A percentile compares a stretch with the other conserved stretches of the same genome.
phyloP scores from a whole-genome alignment of 2,113 vertebrate genomes.

The Gymnobelideus leadbeateri region DNA sequence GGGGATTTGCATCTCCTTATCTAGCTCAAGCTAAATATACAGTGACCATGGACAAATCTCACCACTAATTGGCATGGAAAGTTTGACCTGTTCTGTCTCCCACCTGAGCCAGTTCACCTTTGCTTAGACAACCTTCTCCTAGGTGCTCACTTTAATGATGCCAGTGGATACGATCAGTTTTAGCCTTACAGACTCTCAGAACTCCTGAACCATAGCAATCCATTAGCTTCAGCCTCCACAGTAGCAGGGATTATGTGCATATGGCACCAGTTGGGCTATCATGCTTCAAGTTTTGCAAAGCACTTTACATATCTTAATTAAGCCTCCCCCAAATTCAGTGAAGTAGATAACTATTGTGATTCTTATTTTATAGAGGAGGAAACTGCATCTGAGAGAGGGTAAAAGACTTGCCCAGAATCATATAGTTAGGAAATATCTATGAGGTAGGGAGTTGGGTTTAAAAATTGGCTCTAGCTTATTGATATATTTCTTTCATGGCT shows the following conservation, averaged over 20 bases:
- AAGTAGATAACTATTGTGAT: neutral
- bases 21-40: neutral
- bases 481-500: conserved; percentile 28
- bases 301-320: neutral
- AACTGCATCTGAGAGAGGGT: neutral
- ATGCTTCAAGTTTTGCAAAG: neutral
- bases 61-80: neutral
- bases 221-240: neutral
- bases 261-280: neutral
- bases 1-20: neutral
- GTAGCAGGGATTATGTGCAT: neutral
- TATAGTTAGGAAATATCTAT: neutral
- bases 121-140: neutral
- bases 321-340: neutral
- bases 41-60: neutral
- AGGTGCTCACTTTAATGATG: neutral
- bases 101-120: neutral
- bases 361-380: neutral
- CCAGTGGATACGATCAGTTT: neutral
- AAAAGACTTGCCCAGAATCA: neutral
- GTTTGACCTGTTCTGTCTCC: neutral
- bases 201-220: neutral
- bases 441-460: conserved; percentile 30
- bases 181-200: neutral
- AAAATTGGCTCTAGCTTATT: conserved; percentile 48